Base-by-base conservation (phyloP, 2,113 vertebrate species). In the Tupaia chinensis region DNA sequence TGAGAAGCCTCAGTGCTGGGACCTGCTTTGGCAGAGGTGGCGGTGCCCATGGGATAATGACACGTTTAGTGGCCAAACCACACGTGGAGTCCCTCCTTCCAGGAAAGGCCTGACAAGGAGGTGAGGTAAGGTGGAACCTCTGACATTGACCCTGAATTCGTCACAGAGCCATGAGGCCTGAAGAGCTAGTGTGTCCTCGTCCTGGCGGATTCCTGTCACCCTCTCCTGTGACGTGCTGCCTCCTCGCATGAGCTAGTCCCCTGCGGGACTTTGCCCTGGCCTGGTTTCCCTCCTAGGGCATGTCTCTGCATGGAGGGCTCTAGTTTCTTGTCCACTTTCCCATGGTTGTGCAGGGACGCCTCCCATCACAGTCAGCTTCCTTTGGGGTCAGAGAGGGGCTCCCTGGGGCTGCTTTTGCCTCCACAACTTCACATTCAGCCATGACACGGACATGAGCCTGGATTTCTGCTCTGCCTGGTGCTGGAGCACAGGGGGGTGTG, bases 201-300 rank as follows among this genome's bases (percentile, higher is more conserved):
- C 29, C 72, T 8, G 29, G 13, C 22, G 10, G 32, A 4, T 27
- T 16, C 16, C 44, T 58, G 11, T 16, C 25, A 29, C 11, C 15
- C 32, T 23, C 69, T 27, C 22, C 29, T 66, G 65, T 56, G 27
- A 65, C 20, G 13, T 10, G 68, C 17, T 60, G 61, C 53, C 27
- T 63, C 5, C 5, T 3, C 5, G 1, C n/a, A 22, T 34, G 53
- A 34, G 20, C 1, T 27, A 3, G 14, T 5, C 12, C 22, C 11
- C n/a, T 7, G 27, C 60, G 23, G 16, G 32, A 58, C 10, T 44
- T 25, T 11, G 72, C 8, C 17, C 29, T 34, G 61, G 70, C 11
- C 3, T 5, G n/a, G 15, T 17, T 73, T 73, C 34, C 70, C n/a
- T 15, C n/a, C n/a, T 8, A 34, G 77, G 61, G 2, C 70, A 58